Percentiles rank a stretch among this genome's conserved stretches.
These are phyloP conservation scores for Danio choprae DNA, from an alignment of 2,797 vertebrate species.

Conservation along the genomic window DNA sequence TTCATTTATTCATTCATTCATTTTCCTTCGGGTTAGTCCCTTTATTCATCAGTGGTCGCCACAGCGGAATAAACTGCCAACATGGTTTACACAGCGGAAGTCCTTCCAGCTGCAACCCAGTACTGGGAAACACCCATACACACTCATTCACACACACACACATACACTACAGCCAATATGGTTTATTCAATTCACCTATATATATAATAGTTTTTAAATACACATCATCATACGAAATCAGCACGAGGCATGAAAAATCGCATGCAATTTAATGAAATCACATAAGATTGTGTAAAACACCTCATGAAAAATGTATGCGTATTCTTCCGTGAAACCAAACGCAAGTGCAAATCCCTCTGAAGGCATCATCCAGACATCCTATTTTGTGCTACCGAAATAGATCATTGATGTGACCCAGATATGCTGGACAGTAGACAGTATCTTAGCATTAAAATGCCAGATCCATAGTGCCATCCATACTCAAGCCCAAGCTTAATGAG, in stretches of 20 bases:
- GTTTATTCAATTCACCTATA: no score
- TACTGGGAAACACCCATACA: no score
- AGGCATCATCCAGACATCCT: conserved; percentile 30
- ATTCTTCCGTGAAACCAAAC: conserved; percentile 4
- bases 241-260: not conserved
- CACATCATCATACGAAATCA: not conserved
- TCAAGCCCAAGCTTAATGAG: conserved; percentile 5
- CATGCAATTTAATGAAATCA: not conserved
- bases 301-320: not conserved
- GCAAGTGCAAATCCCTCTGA: conserved; percentile 26
- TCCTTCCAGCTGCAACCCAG: no score
- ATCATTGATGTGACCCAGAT: conserved; percentile 45
- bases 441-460: conserved; percentile 24
- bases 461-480: not conserved
- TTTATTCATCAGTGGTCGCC: no score
- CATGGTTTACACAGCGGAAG: no score
- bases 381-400: conserved; percentile 38
- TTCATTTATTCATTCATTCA: no score
- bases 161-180: no score
- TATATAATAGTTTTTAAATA: not conserved
- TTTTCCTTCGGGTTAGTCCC: no score
- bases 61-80: no score
- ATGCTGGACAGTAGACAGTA: conserved; percentile 32
- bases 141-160: no score
- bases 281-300: not conserved